Percentiles rank a stretch among this genome's conserved stretches.
These are phyloP conservation scores for Lordiphosa fenestrarum DNA, from an alignment of 2,888 invertebrate genomes.

Conservation along the genomic window DNA sequence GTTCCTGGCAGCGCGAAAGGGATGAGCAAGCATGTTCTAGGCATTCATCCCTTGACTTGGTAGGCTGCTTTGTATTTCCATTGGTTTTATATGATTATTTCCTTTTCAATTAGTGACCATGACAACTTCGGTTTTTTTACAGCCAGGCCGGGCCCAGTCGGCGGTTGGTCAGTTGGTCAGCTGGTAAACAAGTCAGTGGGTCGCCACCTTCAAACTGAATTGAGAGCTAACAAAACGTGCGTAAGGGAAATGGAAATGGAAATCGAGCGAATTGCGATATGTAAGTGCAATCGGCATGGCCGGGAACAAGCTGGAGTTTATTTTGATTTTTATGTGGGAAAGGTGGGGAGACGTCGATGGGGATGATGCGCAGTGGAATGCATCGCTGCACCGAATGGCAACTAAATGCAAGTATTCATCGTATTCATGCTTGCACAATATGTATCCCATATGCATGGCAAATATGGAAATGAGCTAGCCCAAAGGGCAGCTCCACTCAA, in stretches of 20 bases:
- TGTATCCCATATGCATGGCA: constrained; percentile 3
- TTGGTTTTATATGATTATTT: constrained; percentile 10
- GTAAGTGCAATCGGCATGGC: no score
- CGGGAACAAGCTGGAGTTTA: no score
- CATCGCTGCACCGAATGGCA: constrained; percentile 41
- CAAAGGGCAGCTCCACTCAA: neutral
- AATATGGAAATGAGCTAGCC: neutral
- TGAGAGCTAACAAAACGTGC: constrained; percentile 13
- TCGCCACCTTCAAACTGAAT: no score
- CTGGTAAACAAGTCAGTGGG: constrained; percentile 13
- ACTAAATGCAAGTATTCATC: constrained; percentile 39
- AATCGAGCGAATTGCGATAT: constrained; percentile 2
- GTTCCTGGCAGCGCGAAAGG: no score
- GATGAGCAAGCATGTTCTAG: no score
- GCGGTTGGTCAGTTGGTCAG: constrained; percentile 25
- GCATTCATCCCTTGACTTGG: constrained; percentile 9
- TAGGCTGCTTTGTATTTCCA: constrained; percentile 10
- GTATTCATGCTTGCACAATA: constrained; percentile 10
- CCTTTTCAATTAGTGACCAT: constrained; percentile 66
- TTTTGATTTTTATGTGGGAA: constrained; percentile 1
- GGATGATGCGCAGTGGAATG: constrained; percentile 37
- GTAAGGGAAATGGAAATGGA: neutral
- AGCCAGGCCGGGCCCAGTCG: constrained; percentile 15
- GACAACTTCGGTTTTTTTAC: constrained; percentile 53
- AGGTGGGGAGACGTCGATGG: no score